These are phyloP conservation scores for Eucera pruinosa DNA, from an alignment of 2,888 invertebrate genomes.

Conservation along the genomic window DNA sequence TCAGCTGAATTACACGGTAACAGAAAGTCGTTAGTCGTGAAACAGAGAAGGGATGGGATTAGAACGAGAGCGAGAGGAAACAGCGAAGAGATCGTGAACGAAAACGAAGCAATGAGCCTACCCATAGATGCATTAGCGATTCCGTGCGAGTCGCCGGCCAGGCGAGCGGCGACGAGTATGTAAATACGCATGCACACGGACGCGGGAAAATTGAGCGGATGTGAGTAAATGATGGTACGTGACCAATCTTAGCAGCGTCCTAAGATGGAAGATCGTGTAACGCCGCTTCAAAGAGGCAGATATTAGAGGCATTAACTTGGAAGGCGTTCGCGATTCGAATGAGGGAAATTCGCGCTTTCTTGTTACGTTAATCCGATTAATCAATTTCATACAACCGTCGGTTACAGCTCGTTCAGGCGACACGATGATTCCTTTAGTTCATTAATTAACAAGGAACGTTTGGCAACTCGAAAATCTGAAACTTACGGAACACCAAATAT, in stretches of 20 bases:
- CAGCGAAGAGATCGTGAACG: constrained; percentile 1
- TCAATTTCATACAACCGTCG: too few species aligned
- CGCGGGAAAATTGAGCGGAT: constrained; percentile 53
- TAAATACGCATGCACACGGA: constrained; percentile 54
- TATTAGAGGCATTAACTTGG: constrained; percentile 4
- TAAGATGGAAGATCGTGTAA: constrained; percentile 27
- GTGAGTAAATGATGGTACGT: constrained; percentile 62
- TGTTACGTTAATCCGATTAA: too few species aligned
- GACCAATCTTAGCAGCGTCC: constrained; percentile 47
- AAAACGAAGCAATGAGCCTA: background rate
- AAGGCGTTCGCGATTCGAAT: background rate
- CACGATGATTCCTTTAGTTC: too few species aligned
- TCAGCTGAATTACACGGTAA: constrained; percentile 28
- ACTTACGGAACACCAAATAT: too few species aligned
- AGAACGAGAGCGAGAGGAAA: background rate
- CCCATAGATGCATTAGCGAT: constrained; percentile 43
- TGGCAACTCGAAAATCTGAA: too few species aligned
- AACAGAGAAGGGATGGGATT: background rate
- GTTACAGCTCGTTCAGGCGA: too few species aligned
- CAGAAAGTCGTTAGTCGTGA: constrained; percentile 46
- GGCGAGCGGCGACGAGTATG: constrained; percentile 51
- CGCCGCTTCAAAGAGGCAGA: background rate
- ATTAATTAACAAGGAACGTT: too few species aligned
- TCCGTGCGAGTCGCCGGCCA: constrained; percentile 44
- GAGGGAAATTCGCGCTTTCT: background rate